phyloP scores from a whole-genome alignment of 1,140 invertebrate species.

The Coptotermes formosanus region DNA sequence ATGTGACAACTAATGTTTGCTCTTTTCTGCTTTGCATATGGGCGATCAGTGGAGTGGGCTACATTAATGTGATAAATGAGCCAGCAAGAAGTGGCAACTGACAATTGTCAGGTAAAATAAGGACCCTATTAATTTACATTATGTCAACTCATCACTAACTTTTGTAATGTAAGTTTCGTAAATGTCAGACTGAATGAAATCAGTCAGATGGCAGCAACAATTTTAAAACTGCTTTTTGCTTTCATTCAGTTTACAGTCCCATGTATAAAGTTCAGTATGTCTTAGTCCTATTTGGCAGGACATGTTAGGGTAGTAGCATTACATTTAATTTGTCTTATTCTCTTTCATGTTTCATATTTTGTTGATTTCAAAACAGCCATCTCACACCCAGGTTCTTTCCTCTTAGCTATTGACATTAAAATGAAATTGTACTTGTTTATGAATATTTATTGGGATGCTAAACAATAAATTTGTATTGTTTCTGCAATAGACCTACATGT shows the following conservation, averaged over 20 bases:
- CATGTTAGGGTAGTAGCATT: background rate
- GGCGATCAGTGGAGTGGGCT: too few species aligned
- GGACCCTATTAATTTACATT: background rate
- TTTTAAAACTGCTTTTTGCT: background rate
- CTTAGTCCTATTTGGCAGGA: background rate
- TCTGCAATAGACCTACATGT: background rate
- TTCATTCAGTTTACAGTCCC: background rate
- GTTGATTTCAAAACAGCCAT: background rate
- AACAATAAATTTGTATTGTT: background rate
- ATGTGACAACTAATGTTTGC: too few species aligned
- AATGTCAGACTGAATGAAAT: background rate
- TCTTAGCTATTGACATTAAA: background rate
- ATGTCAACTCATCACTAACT: background rate
- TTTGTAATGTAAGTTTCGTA: background rate
- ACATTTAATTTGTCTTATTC: background rate
- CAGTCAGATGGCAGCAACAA: too few species aligned
- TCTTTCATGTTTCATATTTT: background rate
- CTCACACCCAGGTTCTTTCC: slow-evolving; percentile 13
- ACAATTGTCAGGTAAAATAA: too few species aligned
- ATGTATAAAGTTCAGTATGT: background rate
- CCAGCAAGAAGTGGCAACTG: too few species aligned
- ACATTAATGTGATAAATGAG: too few species aligned
- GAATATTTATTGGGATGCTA: background rate
- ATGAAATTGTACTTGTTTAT: background rate
- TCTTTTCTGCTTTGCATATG: too few species aligned